Base-by-base conservation (phyloP, 2,113 vertebrate genomes). In the Elephantulus edwardii region DNA sequence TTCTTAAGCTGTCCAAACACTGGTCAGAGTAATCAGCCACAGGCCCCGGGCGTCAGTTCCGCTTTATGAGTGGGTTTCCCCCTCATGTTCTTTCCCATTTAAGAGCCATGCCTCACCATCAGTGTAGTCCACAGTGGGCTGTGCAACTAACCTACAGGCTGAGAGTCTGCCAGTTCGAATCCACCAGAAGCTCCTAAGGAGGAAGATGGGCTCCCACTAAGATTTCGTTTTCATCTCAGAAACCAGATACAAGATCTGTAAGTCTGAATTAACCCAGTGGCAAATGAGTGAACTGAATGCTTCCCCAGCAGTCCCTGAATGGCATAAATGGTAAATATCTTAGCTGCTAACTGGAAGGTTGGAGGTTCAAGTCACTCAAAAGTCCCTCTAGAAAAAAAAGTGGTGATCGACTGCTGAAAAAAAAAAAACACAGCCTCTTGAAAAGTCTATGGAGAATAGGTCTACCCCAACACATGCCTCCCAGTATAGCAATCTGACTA, bases 1-100 rank as follows among this genome's bases (percentile, higher is more conserved):
- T 93, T 94, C 92, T 88, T 96, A 95, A 96, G 95, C 96, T 95
- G 76, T 94, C 92, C 88, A 95, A 96, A 95, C 79, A 96, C 92
- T 95, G 92, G 91, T 91, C 82, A 48, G 85, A 90, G 70, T 78
- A 33, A 90, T 64, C 82, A 42, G 78, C 81, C 79, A 82, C 76
- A 77, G 8, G 83, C 48, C 79, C 87, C 33, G 13, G 79, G 70
- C 70, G 87, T 80, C 71, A 74, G 38, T 68, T 85, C 68, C 88
- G 88, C 66, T 91, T 87, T 93, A 19, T n/a, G 8, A 56, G 35
- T 44, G 30, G 40, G 28, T 24, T 42, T 4, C 2, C 4, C 33
- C 33, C n/a, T 44, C 44, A 5, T 6, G 14, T 33, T 75, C 75
- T 35, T 50, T 48, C 54, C 66, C 82, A 28, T 46, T 40, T 19